Conservation (phyloP, 2,113 vertebrate genomes). For the Elephas maximus region DNA sequence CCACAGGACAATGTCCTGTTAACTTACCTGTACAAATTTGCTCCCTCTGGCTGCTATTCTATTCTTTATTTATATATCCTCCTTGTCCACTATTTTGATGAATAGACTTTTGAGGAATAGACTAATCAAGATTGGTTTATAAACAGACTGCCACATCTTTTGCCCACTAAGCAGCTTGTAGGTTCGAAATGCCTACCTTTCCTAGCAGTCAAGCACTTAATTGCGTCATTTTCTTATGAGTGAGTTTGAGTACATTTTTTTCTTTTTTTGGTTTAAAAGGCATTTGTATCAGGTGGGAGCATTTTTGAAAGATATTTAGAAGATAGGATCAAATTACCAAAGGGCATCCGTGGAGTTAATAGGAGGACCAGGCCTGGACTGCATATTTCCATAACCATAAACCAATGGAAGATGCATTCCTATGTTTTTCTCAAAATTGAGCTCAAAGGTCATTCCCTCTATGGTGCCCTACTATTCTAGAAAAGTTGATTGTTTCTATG, state of each 20-base stretch:
- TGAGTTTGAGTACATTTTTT: background rate
- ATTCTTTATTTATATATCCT: background rate
- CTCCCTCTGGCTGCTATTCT: background rate
- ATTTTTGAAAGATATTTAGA: constrained; percentile 3
- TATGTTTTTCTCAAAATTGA: background rate
- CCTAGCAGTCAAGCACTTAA: too few species aligned
- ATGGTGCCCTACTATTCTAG: background rate
- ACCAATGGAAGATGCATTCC: background rate
- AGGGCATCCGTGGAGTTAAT: background rate
- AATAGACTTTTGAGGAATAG: background rate
- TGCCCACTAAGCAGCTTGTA: too few species aligned
- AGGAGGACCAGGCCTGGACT: background rate
- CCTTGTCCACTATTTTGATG: background rate
- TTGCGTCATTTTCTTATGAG: background rate
- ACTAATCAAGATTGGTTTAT: background rate
- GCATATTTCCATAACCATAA: background rate
- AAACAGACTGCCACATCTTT: background rate
- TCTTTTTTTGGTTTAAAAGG: background rate
- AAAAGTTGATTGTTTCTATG: background rate
- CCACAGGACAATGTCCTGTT: too few species aligned
- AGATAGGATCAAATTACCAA: background rate
- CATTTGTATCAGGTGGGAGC: background rate
- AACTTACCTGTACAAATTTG: background rate
- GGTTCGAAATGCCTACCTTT: too few species aligned
- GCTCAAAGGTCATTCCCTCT: background rate